Evolutionary conservation across 1,140 invertebrate genomes (phyloP), one percentile per base, ranked within the genome.

Genomic region (Cyphomyrmex costatus): DNA sequence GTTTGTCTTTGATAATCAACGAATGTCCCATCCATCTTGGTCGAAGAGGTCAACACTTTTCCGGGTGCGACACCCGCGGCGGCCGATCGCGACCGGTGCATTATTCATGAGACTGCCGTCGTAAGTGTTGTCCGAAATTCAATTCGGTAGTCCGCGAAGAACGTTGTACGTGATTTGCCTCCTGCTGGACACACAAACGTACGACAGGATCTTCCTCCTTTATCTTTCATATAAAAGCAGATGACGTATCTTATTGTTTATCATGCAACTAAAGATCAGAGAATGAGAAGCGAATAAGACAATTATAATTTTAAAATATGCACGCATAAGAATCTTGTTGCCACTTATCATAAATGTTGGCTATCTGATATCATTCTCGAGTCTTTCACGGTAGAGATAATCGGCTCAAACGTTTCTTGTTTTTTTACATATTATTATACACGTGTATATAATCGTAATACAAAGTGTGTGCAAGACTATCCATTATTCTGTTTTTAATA

Each of bases 81-180:
- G 42, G 70, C 65, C 85, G 56, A 53, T 61, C 66, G 36, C 78
- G 68, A n/a, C 71, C 49, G 53, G 89, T 91, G 82, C 78, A 91
- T 91, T 91, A 91, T 91, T 91, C 90, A 91, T 91, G 85, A 91
- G 73, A 2, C 68, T 19, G 71, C 80, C 80, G 60, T 91, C 66
- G 89, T 91, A 91, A 91, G 85, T 91, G 89, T 91, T 91, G 90
- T 91, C 90, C 87, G 84, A 91, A 91, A 91, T 91, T 91, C 89
- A 91, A 91, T 91, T 90, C 89, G 89, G 89, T 91, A 91, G 90
- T 79, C 80, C 84, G 63, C 87, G 77, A 89, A 89, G 82, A 68
- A 51, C 85, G 30, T 68, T 86, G 89, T 91, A 91, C 90, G 90
- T 91, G 90, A 91, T 91, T 91, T 91, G 90, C 87, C 90, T 91